A percentile compares a stretch with the other conserved stretches of the same genome.
Conservation (phyloP, 2,797 vertebrate genomes). For the Sebastes matsubarae region DNA sequence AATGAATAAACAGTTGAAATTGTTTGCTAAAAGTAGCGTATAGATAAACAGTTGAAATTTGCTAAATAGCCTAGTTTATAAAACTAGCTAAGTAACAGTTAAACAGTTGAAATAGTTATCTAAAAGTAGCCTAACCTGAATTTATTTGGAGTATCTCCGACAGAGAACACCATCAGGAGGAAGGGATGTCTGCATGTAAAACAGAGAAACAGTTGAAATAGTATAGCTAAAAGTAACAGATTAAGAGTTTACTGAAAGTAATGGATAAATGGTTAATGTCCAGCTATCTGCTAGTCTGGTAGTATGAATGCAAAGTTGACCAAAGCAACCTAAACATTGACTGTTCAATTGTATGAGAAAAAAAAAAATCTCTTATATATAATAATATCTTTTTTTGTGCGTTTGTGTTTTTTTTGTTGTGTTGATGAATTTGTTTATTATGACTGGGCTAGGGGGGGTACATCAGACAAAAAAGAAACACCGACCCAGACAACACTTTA, state of each 20-base stretch:
- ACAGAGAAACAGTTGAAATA: neutral
- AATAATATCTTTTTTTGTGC: no score
- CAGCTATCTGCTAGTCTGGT: neutral
- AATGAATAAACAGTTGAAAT: neutral
- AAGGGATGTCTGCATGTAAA: slow-evolving; percentile 13
- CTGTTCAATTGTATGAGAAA: neutral
- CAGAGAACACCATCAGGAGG: slow-evolving; percentile 19
- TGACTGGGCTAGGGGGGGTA: neutral
- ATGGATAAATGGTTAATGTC: neutral
- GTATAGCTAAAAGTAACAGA: neutral
- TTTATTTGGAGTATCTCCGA: slow-evolving; percentile 27
- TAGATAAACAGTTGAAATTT: no score
- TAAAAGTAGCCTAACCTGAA: neutral
- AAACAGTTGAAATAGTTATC: no score
- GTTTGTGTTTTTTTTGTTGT: neutral
- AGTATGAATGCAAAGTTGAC: neutral
- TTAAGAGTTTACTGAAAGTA: neutral
- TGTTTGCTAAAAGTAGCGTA: neutral
- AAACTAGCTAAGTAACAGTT: no score
- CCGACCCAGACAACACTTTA: neutral
- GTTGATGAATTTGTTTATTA: neutral
- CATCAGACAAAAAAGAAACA: neutral
- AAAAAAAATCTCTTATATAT: no score
- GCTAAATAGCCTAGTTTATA: no score
- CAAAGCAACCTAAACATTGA: neutral